A percentile compares a stretch with the other conserved stretches of the same genome.
These are phyloP conservation scores for Gymnocypris eckloni DNA, from an alignment of 2,797 vertebrate species.

Conservation along the genomic window DNA sequence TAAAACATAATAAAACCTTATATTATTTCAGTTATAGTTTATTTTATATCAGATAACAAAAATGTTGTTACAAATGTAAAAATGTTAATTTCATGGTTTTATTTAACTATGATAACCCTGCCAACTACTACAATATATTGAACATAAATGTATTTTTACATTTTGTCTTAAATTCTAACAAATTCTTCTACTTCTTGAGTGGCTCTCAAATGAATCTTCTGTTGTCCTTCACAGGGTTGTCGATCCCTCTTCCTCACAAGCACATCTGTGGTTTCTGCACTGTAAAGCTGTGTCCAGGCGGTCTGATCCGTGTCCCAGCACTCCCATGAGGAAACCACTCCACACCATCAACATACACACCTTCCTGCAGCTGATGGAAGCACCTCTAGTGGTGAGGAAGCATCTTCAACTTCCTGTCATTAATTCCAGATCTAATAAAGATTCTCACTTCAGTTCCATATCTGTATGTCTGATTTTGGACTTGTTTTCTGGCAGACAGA, in stretches of 20 bases:
- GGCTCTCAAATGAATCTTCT: neutral
- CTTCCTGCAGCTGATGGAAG: conserved; percentile 91
- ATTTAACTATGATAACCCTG: neutral
- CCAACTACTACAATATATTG: neutral
- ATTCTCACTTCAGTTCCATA: neutral
- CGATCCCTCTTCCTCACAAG: conserved; percentile 67
- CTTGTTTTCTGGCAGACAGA: conserved; percentile 77
- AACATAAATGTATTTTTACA: neutral
- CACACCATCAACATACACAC: conserved; percentile 86
- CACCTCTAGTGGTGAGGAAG: conserved; percentile 86
- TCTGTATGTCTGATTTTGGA: neutral
- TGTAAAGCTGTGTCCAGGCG: conserved; percentile 71
- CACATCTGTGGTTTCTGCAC: conserved; percentile 87
- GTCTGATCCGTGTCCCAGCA: conserved; percentile 81
- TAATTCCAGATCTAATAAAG: neutral
- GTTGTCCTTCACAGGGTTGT: conserved; percentile 67
- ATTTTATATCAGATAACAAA: neutral
- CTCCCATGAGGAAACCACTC: conserved; percentile 80
- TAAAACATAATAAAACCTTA: neutral
- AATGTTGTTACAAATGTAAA: neutral
- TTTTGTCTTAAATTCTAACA: neutral
- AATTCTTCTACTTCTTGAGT: neutral
- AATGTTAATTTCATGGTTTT: neutral
- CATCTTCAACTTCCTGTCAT: neutral
- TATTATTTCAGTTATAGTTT: neutral